Base-by-base conservation (phyloP, 2,888 invertebrate species). In the Cyclophora albipunctata region DNA sequence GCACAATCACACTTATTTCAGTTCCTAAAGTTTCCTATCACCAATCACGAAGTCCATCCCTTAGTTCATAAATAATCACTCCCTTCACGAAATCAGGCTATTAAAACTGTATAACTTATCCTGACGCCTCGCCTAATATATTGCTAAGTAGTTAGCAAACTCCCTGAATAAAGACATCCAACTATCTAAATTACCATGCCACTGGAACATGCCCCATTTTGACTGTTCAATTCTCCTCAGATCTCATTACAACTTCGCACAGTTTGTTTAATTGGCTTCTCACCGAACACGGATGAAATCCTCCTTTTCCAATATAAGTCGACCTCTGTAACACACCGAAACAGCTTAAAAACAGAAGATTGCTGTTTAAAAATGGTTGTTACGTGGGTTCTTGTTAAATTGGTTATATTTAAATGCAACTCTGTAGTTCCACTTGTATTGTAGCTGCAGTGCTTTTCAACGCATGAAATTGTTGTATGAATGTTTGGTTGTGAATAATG, bases 231-330 rank as follows among this genome's bases (percentile, higher is more conserved):
- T 67, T 67, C 70, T 64, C 63, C 55, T 64, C 64, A 63, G 62
- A 71, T 72, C 71, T 72, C 73, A 71, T 73, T 73, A 73, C 66
- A 71, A 72, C 59, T 73, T 73, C 50, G 58, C 58, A 59, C 64
- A 65, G 65, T 71, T 70, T 69, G 71, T 71, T 73, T 71, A 72
- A 73, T 73, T 73, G 71, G 69, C 64, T 68, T 61, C 64, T 66
- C 67, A 61, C 54, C 60, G 54, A 57, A 68, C 62, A 57, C 60
- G 59, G 59, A 62, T 64, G 63, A 52, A 53, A 62, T 49, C 46
- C 48, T 59, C 63, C 61, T 54, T 59, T 45, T 34, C 72, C 67
- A 66, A 57, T 60, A 55, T 62, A 63, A 51, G 40, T 49, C 56
- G 66, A 58, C 47, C 69, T 53, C 33, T 49, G 47, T 35, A 34